Evolutionary conservation across 1,140 invertebrate genomes (phyloP), one percentile per base, ranked within the genome.

Genomic region (Campodea augens): DNA sequence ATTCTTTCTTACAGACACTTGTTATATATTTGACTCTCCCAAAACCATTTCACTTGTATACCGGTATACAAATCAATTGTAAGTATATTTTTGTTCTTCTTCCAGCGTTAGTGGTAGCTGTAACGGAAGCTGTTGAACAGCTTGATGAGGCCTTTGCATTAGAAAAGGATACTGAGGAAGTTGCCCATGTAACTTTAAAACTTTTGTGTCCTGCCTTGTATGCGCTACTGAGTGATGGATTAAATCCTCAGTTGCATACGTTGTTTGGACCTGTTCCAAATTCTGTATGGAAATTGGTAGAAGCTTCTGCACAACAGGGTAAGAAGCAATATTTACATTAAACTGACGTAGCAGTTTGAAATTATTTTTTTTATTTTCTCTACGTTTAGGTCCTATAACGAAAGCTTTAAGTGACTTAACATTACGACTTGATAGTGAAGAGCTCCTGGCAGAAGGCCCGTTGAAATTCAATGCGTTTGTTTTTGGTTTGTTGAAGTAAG

Each of bases 391-490:
- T 47, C 79, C 79, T 12, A 74, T 85, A 36, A 85, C 83, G 4
- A 77, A 84, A 58, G 78, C 81, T n/a, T 63, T 89, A 1, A 81
- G 85, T 62, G 85, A 89, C 56, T 64, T 89, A 38, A 82, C 88
- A 7, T 72, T 86, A 57, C 73, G 79, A 56, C 76, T 91, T 50
- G 88, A 87, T 57, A 76, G 74, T 49, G 84, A 87, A 63, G 76
- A 86, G 57, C 73, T 75, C 32, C 74, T 91, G 1, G 78, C 78
- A 3, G 83, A 88, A 61, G 83, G 81, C 47, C 70, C 82, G 56
- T 72, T 87, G 45, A 88, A 87, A 58, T 88, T 91, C 57, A 85
- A 88, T 61, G 84, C 84, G 42, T 89, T 91, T 60, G 75, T 89
- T 48, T 77, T 87, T 61, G 85, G 84, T 27, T 65, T 91, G 42